Evolutionary conservation across 2,797 vertebrate species (phyloP).

Genomic region (Australoheros facetus): DNA sequence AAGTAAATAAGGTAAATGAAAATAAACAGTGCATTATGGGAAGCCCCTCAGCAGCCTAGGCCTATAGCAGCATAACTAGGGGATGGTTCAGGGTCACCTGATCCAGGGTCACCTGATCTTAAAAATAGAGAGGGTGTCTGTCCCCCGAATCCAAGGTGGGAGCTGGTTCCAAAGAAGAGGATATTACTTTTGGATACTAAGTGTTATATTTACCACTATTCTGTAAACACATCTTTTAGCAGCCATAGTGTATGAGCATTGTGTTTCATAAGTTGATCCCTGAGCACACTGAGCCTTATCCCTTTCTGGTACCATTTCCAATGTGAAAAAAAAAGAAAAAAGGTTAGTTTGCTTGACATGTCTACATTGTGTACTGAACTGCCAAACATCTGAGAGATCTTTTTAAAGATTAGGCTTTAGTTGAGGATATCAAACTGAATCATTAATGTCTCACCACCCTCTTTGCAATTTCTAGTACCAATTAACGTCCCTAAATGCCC

Average conservation of each 20-base stretch:
- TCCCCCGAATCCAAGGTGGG: no score
- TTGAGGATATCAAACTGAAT: conserved; percentile 27
- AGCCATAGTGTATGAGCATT: not conserved
- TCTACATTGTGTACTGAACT: conserved; percentile 8
- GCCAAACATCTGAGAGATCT: conserved; percentile 24
- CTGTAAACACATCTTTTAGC: not conserved
- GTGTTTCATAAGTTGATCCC: not conserved
- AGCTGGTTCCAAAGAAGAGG: no score
- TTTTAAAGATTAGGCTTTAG: conserved; percentile 36
- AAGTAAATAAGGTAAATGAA: no score
- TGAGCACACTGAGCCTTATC: not conserved
- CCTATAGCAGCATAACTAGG: no score
- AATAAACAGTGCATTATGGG: no score
- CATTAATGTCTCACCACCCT: conserved; percentile 1
- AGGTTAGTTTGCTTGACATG: not conserved
- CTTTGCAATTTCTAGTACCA: conserved; percentile 19
- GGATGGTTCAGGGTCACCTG: no score
- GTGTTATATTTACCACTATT: conserved; percentile 5
- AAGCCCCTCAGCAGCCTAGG: no score
- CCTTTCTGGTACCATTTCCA: not conserved
- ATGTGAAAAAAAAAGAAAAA: not conserved
- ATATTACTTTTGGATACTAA: conserved; percentile 1
- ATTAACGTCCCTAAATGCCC: conserved; percentile 24
- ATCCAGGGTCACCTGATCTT: no score
- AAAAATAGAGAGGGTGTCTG: no score